phyloP scores from a whole-genome alignment of 2,113 vertebrate genomes.

The Glareola pratincola region DNA sequence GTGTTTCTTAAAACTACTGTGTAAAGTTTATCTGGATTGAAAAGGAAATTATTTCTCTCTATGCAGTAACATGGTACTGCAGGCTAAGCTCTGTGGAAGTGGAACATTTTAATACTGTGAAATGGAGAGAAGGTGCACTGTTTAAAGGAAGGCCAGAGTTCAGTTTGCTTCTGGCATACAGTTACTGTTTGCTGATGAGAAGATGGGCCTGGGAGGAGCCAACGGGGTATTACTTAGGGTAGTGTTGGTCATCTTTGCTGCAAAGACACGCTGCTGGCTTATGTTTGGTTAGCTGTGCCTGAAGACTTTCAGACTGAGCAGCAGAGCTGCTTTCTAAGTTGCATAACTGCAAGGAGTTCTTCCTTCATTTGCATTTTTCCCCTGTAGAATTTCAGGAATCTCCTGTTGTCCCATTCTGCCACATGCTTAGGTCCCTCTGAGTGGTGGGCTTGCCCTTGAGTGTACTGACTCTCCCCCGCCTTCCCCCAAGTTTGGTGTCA shows the following conservation, averaged over 20 bases:
- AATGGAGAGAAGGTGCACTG: background rate
- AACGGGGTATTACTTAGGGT: background rate
- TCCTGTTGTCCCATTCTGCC: background rate
- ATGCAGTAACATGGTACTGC: background rate
- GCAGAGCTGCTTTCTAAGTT: background rate
- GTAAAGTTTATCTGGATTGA: background rate
- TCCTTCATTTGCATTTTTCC: background rate
- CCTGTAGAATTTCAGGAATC: background rate
- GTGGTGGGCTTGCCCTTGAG: background rate
- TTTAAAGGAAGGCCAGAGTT: background rate
- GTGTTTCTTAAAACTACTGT: background rate
- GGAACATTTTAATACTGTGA: background rate
- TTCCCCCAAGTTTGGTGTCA: too few relatives aligned
- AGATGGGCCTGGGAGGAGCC: background rate
- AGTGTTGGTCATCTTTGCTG: background rate
- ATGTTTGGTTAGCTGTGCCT: background rate
- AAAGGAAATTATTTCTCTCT: background rate
- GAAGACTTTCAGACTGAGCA: background rate
- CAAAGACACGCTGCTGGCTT: background rate
- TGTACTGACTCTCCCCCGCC: background rate
- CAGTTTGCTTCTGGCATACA: background rate
- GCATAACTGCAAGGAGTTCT: too few relatives aligned
- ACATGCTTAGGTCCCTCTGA: background rate
- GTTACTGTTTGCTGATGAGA: background rate
- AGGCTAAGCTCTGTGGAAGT: background rate